Conservation (phyloP, 2,797 vertebrate genomes). For the Sebastes nivosus region DNA sequence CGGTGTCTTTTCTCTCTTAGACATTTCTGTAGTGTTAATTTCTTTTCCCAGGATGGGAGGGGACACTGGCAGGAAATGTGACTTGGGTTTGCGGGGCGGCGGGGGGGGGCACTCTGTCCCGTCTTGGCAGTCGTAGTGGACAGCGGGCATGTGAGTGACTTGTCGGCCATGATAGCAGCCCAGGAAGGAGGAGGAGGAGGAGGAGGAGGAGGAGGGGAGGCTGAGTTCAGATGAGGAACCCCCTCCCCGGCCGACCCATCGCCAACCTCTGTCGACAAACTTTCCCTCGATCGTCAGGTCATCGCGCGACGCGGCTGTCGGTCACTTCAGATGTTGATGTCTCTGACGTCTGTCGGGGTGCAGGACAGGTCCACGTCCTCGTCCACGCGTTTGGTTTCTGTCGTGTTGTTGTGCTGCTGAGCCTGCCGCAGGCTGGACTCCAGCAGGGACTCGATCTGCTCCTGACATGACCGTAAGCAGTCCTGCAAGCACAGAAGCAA, state of each 20-base stretch:
- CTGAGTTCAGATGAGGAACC: conserved; percentile 10
- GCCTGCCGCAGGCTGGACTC: conserved; percentile 96
- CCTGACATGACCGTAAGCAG: conserved; percentile 97
- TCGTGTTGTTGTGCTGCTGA: conserved; percentile 86
- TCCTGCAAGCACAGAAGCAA: conserved; percentile 80
- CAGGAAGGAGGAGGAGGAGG: neutral
- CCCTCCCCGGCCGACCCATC: conserved; percentile 4
- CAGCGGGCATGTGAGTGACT: conserved; percentile 27
- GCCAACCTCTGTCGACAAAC: conserved; percentile 3
- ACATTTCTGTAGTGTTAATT: conserved; percentile 79
- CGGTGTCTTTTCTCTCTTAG: conserved; percentile 72
- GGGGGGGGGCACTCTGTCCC: conserved; percentile 10
- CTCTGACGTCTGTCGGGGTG: conserved; percentile 96
- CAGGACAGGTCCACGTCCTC: conserved; percentile 93
- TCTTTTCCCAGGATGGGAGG: conserved; percentile 75
- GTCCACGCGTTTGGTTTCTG: conserved; percentile 91
- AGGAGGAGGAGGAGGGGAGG: neutral
- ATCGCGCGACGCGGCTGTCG: neutral
- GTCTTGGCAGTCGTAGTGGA: conserved; percentile 16
- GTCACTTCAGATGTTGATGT: conserved; percentile 92
- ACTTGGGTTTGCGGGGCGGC: conserved; percentile 17
- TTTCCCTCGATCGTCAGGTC: conserved; percentile 18
- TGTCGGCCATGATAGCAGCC: conserved; percentile 16
- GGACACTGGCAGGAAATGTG: conserved; percentile 69
- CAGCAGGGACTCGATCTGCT: conserved; percentile 97